These are phyloP conservation scores for Prunella fulvescens DNA, from an alignment of 2,113 vertebrate species.

Conservation along the genomic window DNA sequence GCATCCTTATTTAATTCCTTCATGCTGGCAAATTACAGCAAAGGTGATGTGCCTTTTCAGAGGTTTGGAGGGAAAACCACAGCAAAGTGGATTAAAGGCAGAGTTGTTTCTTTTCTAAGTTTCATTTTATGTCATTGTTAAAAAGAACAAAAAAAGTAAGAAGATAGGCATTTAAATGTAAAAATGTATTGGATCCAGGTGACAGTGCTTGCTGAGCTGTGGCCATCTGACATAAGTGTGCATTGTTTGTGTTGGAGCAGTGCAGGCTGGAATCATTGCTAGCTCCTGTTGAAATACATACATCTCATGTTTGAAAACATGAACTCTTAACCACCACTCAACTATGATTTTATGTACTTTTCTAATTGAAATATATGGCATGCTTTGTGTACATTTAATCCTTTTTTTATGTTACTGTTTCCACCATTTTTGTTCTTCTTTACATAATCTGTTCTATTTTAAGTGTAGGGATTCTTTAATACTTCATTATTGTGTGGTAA, in stretches of 20 bases:
- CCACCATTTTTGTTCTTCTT: background rate
- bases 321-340: background rate
- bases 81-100: background rate
- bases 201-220: background rate
- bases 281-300: background rate
- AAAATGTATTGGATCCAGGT: background rate
- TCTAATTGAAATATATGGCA: background rate
- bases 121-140: background rate
- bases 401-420: background rate
- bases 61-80: background rate
- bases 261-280: background rate
- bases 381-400: background rate
- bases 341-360: background rate
- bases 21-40: background rate
- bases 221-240: background rate
- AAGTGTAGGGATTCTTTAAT: background rate
- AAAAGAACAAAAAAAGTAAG: background rate
- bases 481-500: background rate
- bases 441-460: background rate
- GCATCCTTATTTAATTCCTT: background rate
- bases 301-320: accelerated
- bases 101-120: background rate
- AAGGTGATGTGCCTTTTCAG: background rate
- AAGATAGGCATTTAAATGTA: background rate
- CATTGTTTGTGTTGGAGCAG: background rate